Evolutionary conservation across 2,797 vertebrate species (phyloP).

Genomic region (Tinamus major): DNA sequence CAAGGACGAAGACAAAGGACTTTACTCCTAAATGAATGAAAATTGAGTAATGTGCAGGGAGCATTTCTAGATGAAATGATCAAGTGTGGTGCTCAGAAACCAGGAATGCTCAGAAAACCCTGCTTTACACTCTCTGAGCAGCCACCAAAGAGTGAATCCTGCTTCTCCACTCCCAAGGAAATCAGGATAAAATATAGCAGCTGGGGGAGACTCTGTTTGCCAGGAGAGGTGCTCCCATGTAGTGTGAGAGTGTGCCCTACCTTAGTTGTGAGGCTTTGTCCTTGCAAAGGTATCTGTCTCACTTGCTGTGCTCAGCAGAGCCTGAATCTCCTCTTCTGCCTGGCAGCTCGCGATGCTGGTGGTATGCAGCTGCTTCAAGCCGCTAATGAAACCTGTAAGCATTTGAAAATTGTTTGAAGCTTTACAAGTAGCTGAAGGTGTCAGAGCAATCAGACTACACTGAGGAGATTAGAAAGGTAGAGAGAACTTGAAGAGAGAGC

Average conservation of each 20-base stretch:
- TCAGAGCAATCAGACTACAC: rapidly evolving
- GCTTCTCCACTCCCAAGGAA: neutral
- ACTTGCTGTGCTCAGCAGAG: neutral
- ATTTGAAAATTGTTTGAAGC: neutral
- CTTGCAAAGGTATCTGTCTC: neutral
- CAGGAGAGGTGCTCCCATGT: rapidly evolving
- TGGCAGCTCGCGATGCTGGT: rapidly evolving
- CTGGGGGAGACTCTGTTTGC: neutral
- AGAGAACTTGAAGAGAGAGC: too few relatives aligned
- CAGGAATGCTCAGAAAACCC: rapidly evolving
- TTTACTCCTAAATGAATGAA: neutral
- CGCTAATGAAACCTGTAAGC: neutral
- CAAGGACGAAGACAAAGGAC: neutral
- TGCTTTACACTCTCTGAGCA: rapidly evolving
- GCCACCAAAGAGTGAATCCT: neutral
- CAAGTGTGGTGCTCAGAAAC: neutral
- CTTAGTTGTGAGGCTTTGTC: too few relatives aligned
- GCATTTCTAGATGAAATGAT: neutral
- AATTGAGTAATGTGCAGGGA: neutral
- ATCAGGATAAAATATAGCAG: neutral
- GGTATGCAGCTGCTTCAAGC: neutral
- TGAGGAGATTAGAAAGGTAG: rapidly evolving
- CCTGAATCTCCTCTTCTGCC: neutral
- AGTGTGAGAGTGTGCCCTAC: rapidly evolving
- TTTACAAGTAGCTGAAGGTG: neutral